Conservation (phyloP, 1,140 invertebrate species). For the Drosophila pallidifrons region DNA sequence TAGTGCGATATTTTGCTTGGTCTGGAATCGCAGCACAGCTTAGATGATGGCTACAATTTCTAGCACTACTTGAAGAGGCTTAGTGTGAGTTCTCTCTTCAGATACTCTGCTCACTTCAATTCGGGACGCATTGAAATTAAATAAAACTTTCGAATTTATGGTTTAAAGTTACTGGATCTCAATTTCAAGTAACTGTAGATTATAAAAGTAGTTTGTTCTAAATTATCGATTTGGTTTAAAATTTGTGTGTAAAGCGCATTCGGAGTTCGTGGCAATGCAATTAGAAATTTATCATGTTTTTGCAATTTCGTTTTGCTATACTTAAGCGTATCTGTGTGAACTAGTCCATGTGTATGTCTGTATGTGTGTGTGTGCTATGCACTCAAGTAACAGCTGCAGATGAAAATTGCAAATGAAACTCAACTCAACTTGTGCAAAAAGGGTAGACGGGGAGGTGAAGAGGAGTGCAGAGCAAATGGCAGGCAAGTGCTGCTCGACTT, state of each 20-base stretch:
- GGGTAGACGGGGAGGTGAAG: neutral
- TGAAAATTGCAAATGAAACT: slow-evolving; percentile 83
- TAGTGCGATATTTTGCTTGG: slow-evolving; percentile 5
- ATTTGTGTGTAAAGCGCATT: slow-evolving; percentile 30
- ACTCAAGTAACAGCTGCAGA: slow-evolving; percentile 75
- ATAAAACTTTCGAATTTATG: neutral
- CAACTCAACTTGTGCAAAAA: slow-evolving; percentile 46
- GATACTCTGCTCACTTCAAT: slow-evolving; percentile 18
- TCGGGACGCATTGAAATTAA: neutral
- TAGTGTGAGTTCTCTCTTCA: slow-evolving; percentile 1
- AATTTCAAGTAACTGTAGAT: neutral
- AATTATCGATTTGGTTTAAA: neutral
- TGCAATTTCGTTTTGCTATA: slow-evolving; percentile 65
- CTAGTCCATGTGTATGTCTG: slow-evolving; percentile 29
- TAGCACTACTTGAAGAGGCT: slow-evolving; percentile 24
- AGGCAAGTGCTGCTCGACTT: slow-evolving; percentile 37
- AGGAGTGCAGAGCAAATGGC: slow-evolving; percentile 39
- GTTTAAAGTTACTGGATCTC: no score
- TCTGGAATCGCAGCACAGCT: slow-evolving; percentile 36
- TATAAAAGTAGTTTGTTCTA: neutral
- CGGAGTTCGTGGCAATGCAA: slow-evolving; percentile 36
- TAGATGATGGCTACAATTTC: slow-evolving; percentile 40
- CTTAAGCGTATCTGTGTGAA: slow-evolving; percentile 37
- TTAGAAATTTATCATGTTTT: slow-evolving; percentile 65
- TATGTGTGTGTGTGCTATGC: slow-evolving; percentile 52